Evolutionary conservation across 2,888 invertebrate genomes (phyloP), one percentile per base, ranked within the genome.

Genomic region (Erebia ligea): DNA sequence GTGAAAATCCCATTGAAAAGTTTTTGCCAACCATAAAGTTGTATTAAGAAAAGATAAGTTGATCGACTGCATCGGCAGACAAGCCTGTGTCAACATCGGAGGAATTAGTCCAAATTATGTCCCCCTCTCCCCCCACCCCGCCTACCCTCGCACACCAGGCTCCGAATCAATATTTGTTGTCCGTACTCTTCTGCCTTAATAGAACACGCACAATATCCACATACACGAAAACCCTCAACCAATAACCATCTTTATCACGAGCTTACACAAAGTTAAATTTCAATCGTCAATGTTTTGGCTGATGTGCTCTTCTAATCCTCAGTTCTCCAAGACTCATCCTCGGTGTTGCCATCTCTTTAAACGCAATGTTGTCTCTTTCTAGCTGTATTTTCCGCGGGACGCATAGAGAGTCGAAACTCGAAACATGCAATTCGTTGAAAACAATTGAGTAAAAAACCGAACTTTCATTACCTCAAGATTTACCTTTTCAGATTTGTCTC

Each of bases 111-210:
- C 92, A 93, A 93, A 93, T 92, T 93, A 93, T 91, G 88, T 88
- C 86, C 90, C 81, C 88, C 85, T 82, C 80, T n/a, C 21, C 8
- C 52, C 83, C 76, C 76, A 34, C 1, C 80, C 75, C 77, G 75
- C 78, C 67, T 75, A 81, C 80, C 83, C 79, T 69, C 76, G 70
- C 74, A 78, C 84, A 85, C 88, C 87, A 85, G 84, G 81, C 83
- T 80, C 85, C 92, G 91, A 93, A 93, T 93, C 94, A 93, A 93
- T 94, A 93, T 94, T 94, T 94, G 93, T 93, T 89, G 93, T 93
- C 91, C 91, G 92, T 85, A 91, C 93, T 93, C 92, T 92, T 93
- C 93, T 92, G 88, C 89, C 91, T 89, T 92, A 88, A 88, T 92
- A 92, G 86, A 88, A 89, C 91, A 93, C 92, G 92, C 92, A 92